Evolutionary conservation across 2,113 vertebrate genomes (phyloP).

Genomic region (Morone saxatilis): DNA sequence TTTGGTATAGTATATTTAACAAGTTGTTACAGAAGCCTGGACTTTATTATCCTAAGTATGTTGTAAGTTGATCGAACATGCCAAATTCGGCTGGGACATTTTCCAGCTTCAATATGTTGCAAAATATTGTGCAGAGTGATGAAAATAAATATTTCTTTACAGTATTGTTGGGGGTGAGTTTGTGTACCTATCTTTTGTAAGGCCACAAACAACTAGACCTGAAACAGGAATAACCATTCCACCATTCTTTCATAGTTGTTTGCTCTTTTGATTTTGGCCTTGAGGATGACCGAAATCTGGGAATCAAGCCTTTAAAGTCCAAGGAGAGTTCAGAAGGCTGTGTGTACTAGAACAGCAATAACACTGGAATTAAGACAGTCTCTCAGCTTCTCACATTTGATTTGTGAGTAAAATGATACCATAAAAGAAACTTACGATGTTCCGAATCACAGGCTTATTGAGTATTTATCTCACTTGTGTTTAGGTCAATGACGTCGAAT

Average conservation of each 20-base stretch:
- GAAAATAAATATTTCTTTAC: neutral
- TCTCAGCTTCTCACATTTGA: constrained; percentile 36
- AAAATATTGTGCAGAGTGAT: constrained; percentile 18
- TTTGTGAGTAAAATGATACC: constrained; percentile 43
- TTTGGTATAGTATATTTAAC: constrained; percentile 5
- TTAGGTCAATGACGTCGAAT: constrained; percentile 60
- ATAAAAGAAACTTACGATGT: constrained; percentile 45
- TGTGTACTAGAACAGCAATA: constrained; percentile 6
- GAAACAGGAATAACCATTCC: neutral
- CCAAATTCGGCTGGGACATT: neutral
- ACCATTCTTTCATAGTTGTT: neutral
- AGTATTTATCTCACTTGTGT: constrained; percentile 57
- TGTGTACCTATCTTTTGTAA: neutral
- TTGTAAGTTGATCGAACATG: neutral
- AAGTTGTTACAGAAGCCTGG: constrained; percentile 3
- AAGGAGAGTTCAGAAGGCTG: constrained; percentile 38
- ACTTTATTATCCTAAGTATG: neutral
- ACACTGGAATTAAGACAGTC: constrained; percentile 15
- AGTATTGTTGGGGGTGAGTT: neutral
- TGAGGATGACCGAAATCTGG: constrained; percentile 26
- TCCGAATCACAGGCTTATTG: constrained; percentile 40
- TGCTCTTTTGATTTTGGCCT: constrained; percentile 31
- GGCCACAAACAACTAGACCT: constrained; percentile 5
- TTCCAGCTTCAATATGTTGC: constrained; percentile 21
- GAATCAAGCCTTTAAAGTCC: constrained; percentile 20